Percentiles rank a stretch among this genome's conserved stretches.
Conservation (phyloP, 2,797 vertebrate species). For the Dryobates pubescens region DNA sequence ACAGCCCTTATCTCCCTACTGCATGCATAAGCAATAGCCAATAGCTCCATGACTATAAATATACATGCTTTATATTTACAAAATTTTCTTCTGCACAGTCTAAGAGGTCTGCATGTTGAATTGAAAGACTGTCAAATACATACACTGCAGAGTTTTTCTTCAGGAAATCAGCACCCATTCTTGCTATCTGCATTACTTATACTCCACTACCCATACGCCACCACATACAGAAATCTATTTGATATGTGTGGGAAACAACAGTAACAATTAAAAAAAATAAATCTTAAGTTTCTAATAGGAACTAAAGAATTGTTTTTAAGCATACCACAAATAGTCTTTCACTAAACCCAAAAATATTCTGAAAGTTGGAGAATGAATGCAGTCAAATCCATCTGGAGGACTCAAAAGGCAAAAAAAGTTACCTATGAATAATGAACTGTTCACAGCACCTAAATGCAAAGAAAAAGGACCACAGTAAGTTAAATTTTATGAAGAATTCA, state of each 20-base stretch:
- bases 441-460: constrained; percentile 71
- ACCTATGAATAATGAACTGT: constrained; percentile 52
- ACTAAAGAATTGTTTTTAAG: background rate
- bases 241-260: background rate
- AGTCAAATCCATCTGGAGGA: constrained; percentile 44
- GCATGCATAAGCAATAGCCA: constrained; percentile 72
- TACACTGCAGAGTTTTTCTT: background rate
- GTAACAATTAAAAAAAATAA: background rate
- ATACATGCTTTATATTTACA: constrained; percentile 36
- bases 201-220: background rate
- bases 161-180: background rate
- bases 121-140: background rate
- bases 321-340: background rate
- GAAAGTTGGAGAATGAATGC: background rate
- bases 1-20: constrained; percentile 59
- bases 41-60: constrained; percentile 58
- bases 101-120: background rate
- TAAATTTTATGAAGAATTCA: constrained; percentile 70
- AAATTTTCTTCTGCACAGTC: constrained; percentile 3
- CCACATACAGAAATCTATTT: background rate
- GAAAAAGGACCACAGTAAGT: constrained; percentile 66
- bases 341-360: background rate
- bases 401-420: constrained; percentile 45
- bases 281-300: background rate
- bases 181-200: background rate